Percentiles rank a stretch among this genome's conserved stretches.
Evolutionary conservation across 1,140 invertebrate genomes (phyloP).

Genomic region (Macrobrachium rosenbergii): DNA sequence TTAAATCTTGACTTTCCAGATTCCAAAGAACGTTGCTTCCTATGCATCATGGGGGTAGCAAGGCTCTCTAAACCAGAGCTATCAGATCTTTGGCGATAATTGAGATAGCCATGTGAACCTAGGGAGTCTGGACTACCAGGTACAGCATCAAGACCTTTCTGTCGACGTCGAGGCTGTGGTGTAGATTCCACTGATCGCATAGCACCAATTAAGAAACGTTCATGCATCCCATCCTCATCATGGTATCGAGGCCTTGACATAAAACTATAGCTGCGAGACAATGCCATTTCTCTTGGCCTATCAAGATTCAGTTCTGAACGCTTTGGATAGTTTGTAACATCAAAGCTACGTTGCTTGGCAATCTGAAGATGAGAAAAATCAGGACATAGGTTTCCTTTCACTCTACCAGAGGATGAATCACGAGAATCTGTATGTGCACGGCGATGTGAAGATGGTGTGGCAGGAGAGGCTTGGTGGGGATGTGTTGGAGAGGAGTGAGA

Average conservation of each 20-base stretch:
- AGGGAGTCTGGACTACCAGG: slow-evolving; percentile 56
- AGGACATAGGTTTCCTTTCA: slow-evolving; percentile 16
- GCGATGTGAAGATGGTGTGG: slow-evolving; percentile 54
- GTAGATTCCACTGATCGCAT: slow-evolving; percentile 71
- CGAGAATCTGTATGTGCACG: slow-evolving; percentile 37
- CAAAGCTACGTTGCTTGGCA: slow-evolving; percentile 72
- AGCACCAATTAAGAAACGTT: slow-evolving; percentile 78
- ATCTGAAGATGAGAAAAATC: slow-evolving; percentile 58
- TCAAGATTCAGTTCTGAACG: slow-evolving; percentile 41
- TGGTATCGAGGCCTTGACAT: slow-evolving; percentile 74
- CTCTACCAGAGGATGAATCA: slow-evolving; percentile 21
- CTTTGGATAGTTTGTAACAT: slow-evolving; percentile 65
- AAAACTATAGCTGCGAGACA: slow-evolving; percentile 81
- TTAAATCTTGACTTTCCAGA: slow-evolving; percentile 55
- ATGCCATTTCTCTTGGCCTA: slow-evolving; percentile 67
- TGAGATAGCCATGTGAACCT: slow-evolving; percentile 48
- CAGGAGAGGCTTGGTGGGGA: slow-evolving; percentile 47
- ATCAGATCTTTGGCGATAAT: slow-evolving; percentile 51
- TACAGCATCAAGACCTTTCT: slow-evolving; percentile 58
- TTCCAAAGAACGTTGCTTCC: slow-evolving; percentile 67
- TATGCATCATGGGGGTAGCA: slow-evolving; percentile 68
- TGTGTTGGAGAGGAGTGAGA: slow-evolving; percentile 56
- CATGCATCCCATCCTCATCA: slow-evolving; percentile 84
- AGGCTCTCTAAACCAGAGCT: slow-evolving; percentile 67
- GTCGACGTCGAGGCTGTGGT: slow-evolving; percentile 68